Conservation (phyloP, 2,797 vertebrate species). For the Gallinago nigripennis region DNA sequence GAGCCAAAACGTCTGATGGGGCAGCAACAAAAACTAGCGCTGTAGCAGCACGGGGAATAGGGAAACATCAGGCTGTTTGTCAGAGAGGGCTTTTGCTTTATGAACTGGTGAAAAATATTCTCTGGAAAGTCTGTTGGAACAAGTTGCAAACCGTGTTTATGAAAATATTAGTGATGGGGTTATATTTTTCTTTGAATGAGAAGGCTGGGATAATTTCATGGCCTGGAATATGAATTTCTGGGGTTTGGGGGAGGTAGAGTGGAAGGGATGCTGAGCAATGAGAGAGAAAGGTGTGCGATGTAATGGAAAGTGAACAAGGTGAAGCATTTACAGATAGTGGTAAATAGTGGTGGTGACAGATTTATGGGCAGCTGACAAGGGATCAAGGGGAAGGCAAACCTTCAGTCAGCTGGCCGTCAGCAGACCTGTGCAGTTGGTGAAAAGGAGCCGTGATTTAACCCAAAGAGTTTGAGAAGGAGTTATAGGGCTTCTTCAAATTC, state of each 20-base stretch:
- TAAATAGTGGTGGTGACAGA: not conserved
- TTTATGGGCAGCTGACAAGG: not conserved
- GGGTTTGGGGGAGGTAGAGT: not conserved
- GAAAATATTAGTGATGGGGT: not conserved
- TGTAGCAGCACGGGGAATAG: not conserved
- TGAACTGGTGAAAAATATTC: not conserved
- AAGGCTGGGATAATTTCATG: not conserved
- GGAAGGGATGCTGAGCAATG: not conserved
- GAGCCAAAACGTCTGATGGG: conserved; percentile 32
- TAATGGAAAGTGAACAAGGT: not conserved
- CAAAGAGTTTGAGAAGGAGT: not conserved
- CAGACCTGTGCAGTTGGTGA: not conserved
- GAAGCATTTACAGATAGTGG: not conserved
- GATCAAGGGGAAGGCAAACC: not conserved
- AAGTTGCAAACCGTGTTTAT: not conserved
- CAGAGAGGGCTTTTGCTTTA: not conserved
- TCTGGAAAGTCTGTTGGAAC: not conserved
- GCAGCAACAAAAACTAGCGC: not conserved
- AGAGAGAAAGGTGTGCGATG: not conserved
- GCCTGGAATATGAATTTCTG: not conserved
- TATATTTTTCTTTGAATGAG: not conserved
- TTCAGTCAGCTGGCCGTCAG: not conserved
- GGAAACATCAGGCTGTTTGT: not conserved
- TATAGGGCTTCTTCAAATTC: rapidly evolving
- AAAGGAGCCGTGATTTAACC: not conserved